Evolutionary conservation across 2,888 invertebrate species (phyloP).

Genomic region (Acanthosepion pharaonis): DNA sequence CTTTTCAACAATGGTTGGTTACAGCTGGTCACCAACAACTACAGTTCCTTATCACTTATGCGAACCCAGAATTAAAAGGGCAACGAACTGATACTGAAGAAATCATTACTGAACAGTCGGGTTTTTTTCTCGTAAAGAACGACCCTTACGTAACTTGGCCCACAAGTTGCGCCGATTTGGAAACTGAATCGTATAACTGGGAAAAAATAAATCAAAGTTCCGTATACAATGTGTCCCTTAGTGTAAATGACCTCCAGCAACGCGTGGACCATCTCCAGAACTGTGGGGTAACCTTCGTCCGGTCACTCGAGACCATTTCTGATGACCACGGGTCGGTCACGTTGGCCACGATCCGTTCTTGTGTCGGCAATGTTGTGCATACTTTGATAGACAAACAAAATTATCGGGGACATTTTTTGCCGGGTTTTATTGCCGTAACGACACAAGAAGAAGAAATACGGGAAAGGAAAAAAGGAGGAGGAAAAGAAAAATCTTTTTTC

Average conservation of each 20-base stretch:
- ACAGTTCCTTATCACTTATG: not conserved
- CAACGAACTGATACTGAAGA: no score
- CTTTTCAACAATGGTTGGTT: slow-evolving; percentile 35
- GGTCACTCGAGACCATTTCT: slow-evolving; percentile 59
- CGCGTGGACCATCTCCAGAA: slow-evolving; percentile 59
- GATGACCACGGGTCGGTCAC: slow-evolving; percentile 70
- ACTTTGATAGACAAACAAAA: slow-evolving; percentile 74
- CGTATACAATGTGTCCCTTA: slow-evolving; percentile 75
- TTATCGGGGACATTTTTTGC: slow-evolving; percentile 74
- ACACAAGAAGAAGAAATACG: no score
- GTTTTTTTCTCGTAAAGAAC: not conserved
- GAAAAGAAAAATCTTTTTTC: slow-evolving; percentile 39
- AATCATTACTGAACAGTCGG: not conserved
- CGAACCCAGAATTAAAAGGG: no score
- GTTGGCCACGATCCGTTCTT: slow-evolving; percentile 73
- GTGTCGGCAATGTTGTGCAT: slow-evolving; percentile 76
- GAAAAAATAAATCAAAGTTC: not conserved
- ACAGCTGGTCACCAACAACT: not conserved
- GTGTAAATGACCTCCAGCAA: slow-evolving; percentile 69
- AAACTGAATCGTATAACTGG: no score
- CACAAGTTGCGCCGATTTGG: not conserved
- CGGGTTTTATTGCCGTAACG: slow-evolving; percentile 67
- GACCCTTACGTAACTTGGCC: slow-evolving; percentile 38
- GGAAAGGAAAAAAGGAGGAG: no score
- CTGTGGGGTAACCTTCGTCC: slow-evolving; percentile 66